Base-by-base conservation (phyloP, 2,888 invertebrate genomes). In the Cremastinae sp. region DNA sequence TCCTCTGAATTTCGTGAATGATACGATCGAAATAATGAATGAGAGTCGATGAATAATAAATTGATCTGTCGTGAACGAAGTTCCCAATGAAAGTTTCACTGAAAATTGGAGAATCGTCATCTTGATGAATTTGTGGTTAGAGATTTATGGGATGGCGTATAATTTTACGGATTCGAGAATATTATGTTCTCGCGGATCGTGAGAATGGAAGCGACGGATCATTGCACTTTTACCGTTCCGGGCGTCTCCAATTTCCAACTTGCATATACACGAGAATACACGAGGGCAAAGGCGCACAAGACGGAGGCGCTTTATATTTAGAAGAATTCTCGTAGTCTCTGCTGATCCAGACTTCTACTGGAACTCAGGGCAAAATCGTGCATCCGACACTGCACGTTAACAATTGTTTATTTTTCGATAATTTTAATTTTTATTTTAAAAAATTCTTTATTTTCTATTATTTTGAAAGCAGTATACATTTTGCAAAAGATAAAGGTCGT, bases 301-400 rank as follows among this genome's bases (percentile, higher is more conserved):
- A n/a, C n/a, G 47, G 75, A 66, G 62, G 62, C 45, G 62, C 66
- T 71, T 75, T 75, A 75, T 75, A 72, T 75, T 75, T 75, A 75
- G 72, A 72, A 62, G 28, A 20, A 75, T 71, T 75, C 68, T 72
- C 72, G 71, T 62, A 62, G 41, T 65, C 65, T 58, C 35, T 20
- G 66, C 53, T 39, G 51, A n/a, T n/a, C n/a, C 16, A 65, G n/a
- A 2, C 61, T 53, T 45, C 56, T 56, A 39, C 75, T 72, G 75
- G 72, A 75, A 72, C 39, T 45, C 51, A 47, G 55, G 47, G 58
- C 70, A 56, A 56, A n/a, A n/a, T n/a, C n/a, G n/a, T n/a, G n/a
- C n/a, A n/a, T n/a, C n/a, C n/a, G n/a, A n/a, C n/a, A n/a, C n/a
- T n/a, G n/a, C n/a, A n/a, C n/a, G n/a, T n/a, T n/a, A n/a, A n/a